Base-by-base conservation (phyloP, 2,113 vertebrate species). In the Myrmecobius fasciatus region DNA sequence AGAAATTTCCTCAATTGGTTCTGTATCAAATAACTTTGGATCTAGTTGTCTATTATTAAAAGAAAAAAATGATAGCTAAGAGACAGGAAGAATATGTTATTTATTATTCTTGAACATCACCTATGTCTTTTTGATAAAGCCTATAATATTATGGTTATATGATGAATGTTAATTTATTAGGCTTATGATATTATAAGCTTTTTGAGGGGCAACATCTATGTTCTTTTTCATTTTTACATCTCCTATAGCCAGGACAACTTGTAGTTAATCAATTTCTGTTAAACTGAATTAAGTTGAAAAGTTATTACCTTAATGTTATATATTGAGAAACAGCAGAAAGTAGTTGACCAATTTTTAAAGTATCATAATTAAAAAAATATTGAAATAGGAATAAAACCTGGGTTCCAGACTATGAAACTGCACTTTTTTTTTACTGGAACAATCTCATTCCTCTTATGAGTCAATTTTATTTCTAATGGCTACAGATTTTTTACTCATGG, bases 11-110 rank as follows among this genome's bases (percentile, higher is more conserved):
- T 46, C 43, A 47, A 25, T 94, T 92, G 47, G 28, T 95, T 83
- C 51, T 89, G 91, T 96, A 95, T 93, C 95, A 94, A 93, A 95
- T 98, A 94, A 96, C 91, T 92, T 83, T 96, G 94, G 95, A 95
- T 94, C 51, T 91, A 92, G 90, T 94, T 60, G 90, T 94, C 67
- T 93, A 95, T 89, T 96, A 92, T 93, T 94, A 95, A 95, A 96
- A 88, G 12, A 91, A 46, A 94, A 96, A 96, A 95, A 20, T 93
- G 56, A 94, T 22, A 28, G 47, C 89, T 95, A 96, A 28, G 91
- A 91, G 93, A 89, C 11, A 89, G 90, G 53, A 96, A 96, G 67
- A 95, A 92, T 46, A 94, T 47, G 91, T 91, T 93, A 94, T 89
- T 93, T 93, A 93, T 75, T 93, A 36, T 48, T 95, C 89, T 91